phyloP scores from a whole-genome alignment of 1,140 invertebrate genomes.

The Olivierus martensii region DNA sequence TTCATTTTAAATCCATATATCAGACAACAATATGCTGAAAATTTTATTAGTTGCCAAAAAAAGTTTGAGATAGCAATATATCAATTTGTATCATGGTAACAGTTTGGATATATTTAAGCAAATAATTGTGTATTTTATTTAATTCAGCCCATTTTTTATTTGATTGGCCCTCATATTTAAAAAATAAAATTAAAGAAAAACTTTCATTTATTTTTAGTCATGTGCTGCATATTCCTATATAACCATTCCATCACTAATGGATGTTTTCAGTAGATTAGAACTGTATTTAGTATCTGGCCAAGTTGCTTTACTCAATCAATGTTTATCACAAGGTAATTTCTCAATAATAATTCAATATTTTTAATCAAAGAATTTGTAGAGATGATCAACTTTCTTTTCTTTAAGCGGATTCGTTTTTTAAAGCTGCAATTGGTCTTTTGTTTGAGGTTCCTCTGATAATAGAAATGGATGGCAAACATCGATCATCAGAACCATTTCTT shows the following conservation, averaged over 20 bases:
- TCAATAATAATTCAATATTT: no score
- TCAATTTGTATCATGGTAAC: no score
- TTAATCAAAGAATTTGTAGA: not conserved
- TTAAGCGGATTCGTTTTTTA: constrained; percentile 82
- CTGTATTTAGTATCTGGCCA: constrained; percentile 78
- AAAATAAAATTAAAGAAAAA: not conserved
- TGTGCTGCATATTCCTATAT: constrained; percentile 91
- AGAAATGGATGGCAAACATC: constrained; percentile 56
- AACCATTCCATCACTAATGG: constrained; percentile 81
- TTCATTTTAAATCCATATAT: no score
- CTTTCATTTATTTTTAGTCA: constrained; percentile 37
- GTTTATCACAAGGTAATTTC: constrained; percentile 68
- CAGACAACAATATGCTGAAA: no score
- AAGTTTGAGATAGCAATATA: no score
- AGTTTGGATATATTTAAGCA: no score
- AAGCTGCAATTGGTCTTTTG: constrained; percentile 64
- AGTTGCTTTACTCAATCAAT: constrained; percentile 76
- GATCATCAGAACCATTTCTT: constrained; percentile 54
- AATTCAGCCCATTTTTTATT: no score
- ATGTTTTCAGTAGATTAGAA: constrained; percentile 55
- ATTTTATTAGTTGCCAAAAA: no score
- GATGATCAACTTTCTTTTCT: constrained; percentile 17
- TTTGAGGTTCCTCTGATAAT: constrained; percentile 59
- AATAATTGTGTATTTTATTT: no score
- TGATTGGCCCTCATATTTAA: no score